phyloP scores from a whole-genome alignment of 2,888 invertebrate genomes.

The Lithophane semibrunnea region DNA sequence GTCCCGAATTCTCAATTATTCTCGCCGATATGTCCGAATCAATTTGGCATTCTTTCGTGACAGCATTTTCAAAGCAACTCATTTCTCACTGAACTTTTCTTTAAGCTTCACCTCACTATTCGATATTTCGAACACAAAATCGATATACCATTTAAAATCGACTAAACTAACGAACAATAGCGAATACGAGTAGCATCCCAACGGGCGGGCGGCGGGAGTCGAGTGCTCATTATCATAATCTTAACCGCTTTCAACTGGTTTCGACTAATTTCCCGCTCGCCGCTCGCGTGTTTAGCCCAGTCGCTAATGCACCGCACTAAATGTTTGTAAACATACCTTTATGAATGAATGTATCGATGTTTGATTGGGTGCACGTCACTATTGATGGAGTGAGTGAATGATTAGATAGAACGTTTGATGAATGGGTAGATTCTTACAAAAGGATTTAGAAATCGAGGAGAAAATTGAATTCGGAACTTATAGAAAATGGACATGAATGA shows the following conservation, averaged over 20 bases:
- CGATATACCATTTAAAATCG: constrained; percentile 59
- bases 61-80: constrained; percentile 14
- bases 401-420: constrained; percentile 39
- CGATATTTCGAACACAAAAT: constrained; percentile 21
- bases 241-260: constrained; percentile 76
- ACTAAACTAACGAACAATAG: constrained; percentile 62
- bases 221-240: constrained; percentile 79
- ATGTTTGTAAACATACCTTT: constrained; percentile 71
- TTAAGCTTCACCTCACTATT: neutral
- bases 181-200: constrained; percentile 67
- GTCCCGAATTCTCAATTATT: constrained; percentile 1
- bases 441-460: constrained; percentile 4
- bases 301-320: constrained; percentile 65
- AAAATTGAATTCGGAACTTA: constrained; percentile 3
- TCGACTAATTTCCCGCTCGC: constrained; percentile 76
- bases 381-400: constrained; percentile 42
- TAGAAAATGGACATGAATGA: neutral
- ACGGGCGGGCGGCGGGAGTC: constrained; percentile 65
- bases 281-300: constrained; percentile 71
- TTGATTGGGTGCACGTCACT: constrained; percentile 59
- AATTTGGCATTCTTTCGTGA: constrained; percentile 31
- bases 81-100: constrained; percentile 12
- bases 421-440: constrained; percentile 14
- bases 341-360: constrained; percentile 64
- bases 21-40: constrained; percentile 24